These are phyloP conservation scores for Zygogramma bicolorata DNA, from an alignment of 2,888 invertebrate genomes.

Conservation along the genomic window DNA sequence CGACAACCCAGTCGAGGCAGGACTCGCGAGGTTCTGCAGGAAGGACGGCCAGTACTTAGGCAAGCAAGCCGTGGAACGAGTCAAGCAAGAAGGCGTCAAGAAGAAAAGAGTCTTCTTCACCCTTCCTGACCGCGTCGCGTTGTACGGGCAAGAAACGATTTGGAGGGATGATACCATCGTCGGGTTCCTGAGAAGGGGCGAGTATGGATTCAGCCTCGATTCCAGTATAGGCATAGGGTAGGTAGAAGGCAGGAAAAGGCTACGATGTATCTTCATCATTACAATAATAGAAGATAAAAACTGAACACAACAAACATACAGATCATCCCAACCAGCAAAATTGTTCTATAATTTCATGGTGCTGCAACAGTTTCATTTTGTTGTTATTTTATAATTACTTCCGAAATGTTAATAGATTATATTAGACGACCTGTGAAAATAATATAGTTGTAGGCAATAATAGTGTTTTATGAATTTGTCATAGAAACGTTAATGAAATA, in stretches of 20 bases:
- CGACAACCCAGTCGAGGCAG: slow-evolving; percentile 90
- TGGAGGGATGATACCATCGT: slow-evolving; percentile 82
- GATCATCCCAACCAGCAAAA: no score
- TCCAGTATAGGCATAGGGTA: slow-evolving; percentile 75
- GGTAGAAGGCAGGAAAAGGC: slow-evolving; percentile 46
- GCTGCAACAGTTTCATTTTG: no score
- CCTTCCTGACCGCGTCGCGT: slow-evolving; percentile 76
- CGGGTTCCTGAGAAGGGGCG: slow-evolving; percentile 85
- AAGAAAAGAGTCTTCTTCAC: slow-evolving; percentile 83
- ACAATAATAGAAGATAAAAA: no score
- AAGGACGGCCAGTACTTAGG: slow-evolving; percentile 84
- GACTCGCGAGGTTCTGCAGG: slow-evolving; percentile 83
- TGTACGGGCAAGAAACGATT: slow-evolving; percentile 89
- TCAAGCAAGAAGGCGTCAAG: slow-evolving; percentile 75
- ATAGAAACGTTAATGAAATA: no score
- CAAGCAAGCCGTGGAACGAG: slow-evolving; percentile 75
- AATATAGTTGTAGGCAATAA: no score
- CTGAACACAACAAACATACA: no score
- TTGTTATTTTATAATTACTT: no score
- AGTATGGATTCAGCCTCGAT: slow-evolving; percentile 76
- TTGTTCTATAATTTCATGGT: no score
- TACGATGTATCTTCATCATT: no score
- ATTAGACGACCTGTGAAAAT: no score
- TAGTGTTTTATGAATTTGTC: no score
- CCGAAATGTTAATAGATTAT: no score